phyloP scores from a whole-genome alignment of 2,797 vertebrate genomes.

The Clarias pachynema region DNA sequence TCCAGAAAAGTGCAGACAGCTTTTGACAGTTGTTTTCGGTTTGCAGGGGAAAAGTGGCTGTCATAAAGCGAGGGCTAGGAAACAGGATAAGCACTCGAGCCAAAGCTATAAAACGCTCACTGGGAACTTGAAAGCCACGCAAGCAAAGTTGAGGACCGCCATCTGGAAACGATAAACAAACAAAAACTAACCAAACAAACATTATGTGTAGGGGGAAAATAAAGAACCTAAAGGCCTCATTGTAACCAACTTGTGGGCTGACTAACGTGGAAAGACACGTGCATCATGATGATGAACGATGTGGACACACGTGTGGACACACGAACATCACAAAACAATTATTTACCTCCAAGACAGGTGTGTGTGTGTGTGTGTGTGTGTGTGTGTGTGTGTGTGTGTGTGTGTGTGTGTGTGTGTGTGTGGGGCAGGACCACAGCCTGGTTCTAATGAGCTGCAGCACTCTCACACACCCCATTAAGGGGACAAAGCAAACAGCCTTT shows the following conservation, averaged over 20 bases:
- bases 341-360: slow-evolving; percentile 6
- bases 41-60: slow-evolving; percentile 74
- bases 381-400: slow-evolving; percentile 72
- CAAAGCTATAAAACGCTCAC: slow-evolving; percentile 82
- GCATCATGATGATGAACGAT: slow-evolving; percentile 73
- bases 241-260: slow-evolving; percentile 54
- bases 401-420: slow-evolving; percentile 67
- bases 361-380: slow-evolving; percentile 59
- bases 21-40: slow-evolving; percentile 79
- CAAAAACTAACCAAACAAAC: slow-evolving; percentile 74
- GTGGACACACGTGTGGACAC: slow-evolving; percentile 62
- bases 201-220: slow-evolving; percentile 39
- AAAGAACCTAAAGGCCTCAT: slow-evolving; percentile 31
- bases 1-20: slow-evolving; percentile 60
- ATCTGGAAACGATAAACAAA: slow-evolving; percentile 89
- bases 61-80: slow-evolving; percentile 80
- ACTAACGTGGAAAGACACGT: slow-evolving; percentile 63
- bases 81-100: slow-evolving; percentile 82
- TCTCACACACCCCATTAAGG: slow-evolving; percentile 64
- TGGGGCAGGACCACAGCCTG: slow-evolving; percentile 72
- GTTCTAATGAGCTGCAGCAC: slow-evolving; percentile 77
- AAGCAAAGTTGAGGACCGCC: slow-evolving; percentile 82
- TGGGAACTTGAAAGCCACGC: slow-evolving; percentile 84
- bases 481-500: slow-evolving; percentile 56
- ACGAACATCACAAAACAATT: too few species aligned